phyloP scores from a whole-genome alignment of 2,888 invertebrate species.

The Tiphia femorata region DNA sequence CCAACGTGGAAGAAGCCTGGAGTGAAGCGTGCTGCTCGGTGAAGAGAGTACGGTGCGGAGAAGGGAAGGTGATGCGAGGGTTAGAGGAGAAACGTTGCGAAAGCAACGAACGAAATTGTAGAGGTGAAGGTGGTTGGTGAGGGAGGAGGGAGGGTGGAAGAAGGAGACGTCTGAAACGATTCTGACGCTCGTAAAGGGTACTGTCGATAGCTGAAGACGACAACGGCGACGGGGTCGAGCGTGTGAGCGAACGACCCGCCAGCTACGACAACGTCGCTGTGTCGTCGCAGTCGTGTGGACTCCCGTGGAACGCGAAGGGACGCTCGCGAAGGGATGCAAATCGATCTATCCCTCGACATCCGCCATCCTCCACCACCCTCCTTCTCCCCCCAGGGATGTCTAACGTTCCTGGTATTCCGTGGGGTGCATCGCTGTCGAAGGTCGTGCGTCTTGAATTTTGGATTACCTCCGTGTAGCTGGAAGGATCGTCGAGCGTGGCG shows the following conservation, averaged over 20 bases:
- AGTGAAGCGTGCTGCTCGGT: neutral
- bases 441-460: slow-evolving; percentile 10
- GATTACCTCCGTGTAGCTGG: slow-evolving; percentile 4
- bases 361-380: too few relatives aligned
- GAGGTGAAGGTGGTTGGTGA: neutral
- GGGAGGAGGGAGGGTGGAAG: neutral
- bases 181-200: slow-evolving; percentile 14
- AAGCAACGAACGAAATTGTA: neutral
- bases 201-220: neutral
- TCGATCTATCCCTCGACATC: slow-evolving; percentile 12
- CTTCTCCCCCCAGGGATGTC: neutral
- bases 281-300: too few relatives aligned
- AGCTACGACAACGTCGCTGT: too few relatives aligned
- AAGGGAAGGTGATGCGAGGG: neutral
- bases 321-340: slow-evolving; percentile 9
- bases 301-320: too few relatives aligned
- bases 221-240: too few relatives aligned
- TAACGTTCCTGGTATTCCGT: slow-evolving; percentile 12
- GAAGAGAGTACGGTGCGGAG: neutral
- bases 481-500: too few relatives aligned
- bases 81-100: slow-evolving; percentile 6
- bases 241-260: too few relatives aligned
- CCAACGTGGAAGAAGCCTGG: neutral
- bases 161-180: slow-evolving; percentile 8
- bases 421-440: slow-evolving; percentile 8